phyloP scores from a whole-genome alignment of 2,888 invertebrate genomes.

The Aquatica leii region DNA sequence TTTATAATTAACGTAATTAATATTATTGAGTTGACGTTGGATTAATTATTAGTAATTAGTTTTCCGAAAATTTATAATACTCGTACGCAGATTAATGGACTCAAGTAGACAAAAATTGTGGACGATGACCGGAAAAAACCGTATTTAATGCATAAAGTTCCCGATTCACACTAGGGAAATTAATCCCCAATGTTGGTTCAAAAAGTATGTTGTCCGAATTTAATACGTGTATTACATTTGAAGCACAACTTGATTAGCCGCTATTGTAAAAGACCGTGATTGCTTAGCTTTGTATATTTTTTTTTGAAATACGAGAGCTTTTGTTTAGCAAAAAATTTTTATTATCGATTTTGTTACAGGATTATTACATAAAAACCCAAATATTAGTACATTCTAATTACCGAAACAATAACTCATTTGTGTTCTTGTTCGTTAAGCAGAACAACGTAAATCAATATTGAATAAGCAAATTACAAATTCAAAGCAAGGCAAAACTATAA shows the following conservation, averaged over 20 bases:
- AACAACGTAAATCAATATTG: too few relatives aligned
- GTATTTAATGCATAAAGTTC: constrained; percentile 36
- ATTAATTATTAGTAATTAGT: constrained; percentile 32
- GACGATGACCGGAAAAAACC: too few relatives aligned
- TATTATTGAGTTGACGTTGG: constrained; percentile 36
- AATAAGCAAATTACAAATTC: too few relatives aligned
- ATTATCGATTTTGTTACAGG: not conserved
- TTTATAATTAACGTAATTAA: constrained; percentile 36
- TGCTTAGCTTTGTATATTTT: constrained; percentile 10
- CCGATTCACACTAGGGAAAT: constrained; percentile 39
- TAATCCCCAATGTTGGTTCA: constrained; percentile 37
- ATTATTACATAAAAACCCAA: too few relatives aligned
- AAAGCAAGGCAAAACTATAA: too few relatives aligned
- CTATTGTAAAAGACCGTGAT: constrained; percentile 23
- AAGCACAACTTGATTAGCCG: constrained; percentile 32
- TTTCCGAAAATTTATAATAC: constrained; percentile 29
- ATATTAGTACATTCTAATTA: too few relatives aligned
- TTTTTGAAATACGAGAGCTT: not conserved
- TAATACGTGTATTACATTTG: constrained; percentile 37
- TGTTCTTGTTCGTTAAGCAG: too few relatives aligned
- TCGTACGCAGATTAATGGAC: not conserved
- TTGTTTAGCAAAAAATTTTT: not conserved
- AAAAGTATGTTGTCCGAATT: constrained; percentile 39
- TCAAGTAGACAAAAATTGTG: too few relatives aligned
- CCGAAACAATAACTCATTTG: too few relatives aligned